These are phyloP conservation scores for Timema cristinae DNA, from an alignment of 2,888 invertebrate species.

Conservation along the genomic window DNA sequence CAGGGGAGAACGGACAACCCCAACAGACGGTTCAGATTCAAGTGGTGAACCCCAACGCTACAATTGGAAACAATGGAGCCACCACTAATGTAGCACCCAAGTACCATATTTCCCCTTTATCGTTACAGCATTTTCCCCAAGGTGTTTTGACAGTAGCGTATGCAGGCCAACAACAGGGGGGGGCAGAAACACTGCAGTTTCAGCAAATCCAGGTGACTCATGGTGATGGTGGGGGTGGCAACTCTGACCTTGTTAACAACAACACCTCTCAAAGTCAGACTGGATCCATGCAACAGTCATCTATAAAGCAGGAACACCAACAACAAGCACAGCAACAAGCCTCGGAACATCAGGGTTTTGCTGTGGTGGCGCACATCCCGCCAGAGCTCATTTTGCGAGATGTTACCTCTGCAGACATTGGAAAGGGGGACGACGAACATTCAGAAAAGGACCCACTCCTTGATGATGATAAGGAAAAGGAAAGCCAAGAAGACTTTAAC, in stretches of 20 bases:
- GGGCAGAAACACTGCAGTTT: conserved; percentile 43
- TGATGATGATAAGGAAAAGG: conserved; percentile 44
- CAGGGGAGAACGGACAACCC: conserved; percentile 62
- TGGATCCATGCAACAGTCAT: conserved; percentile 13
- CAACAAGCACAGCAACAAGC: conserved; percentile 26
- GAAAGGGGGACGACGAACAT: conserved; percentile 17
- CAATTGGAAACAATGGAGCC: conserved; percentile 39
- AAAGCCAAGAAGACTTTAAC: conserved; percentile 30
- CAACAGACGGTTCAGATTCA: conserved; percentile 72
- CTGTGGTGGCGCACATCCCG: conserved; percentile 37
- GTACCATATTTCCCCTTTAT: conserved; percentile 68
- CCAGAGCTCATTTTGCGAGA: conserved; percentile 35
- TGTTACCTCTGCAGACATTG: conserved; percentile 25
- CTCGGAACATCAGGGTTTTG: conserved; percentile 33
- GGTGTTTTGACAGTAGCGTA: conserved; percentile 73
- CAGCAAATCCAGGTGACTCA: conserved; percentile 27
- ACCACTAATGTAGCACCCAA: conserved; percentile 52
- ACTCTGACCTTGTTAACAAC: conserved; percentile 28
- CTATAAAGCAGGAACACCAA: conserved; percentile 41
- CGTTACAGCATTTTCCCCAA: conserved; percentile 70
- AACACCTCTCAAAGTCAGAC: conserved; percentile 21
- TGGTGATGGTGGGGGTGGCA: conserved; percentile 22
- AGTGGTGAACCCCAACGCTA: conserved; percentile 58
- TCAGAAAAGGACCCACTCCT: conserved; percentile 31
- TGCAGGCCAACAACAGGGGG: conserved; percentile 56